Conservation (phyloP, 1,140 invertebrate genomes). For the Eufriesea mexicana region DNA sequence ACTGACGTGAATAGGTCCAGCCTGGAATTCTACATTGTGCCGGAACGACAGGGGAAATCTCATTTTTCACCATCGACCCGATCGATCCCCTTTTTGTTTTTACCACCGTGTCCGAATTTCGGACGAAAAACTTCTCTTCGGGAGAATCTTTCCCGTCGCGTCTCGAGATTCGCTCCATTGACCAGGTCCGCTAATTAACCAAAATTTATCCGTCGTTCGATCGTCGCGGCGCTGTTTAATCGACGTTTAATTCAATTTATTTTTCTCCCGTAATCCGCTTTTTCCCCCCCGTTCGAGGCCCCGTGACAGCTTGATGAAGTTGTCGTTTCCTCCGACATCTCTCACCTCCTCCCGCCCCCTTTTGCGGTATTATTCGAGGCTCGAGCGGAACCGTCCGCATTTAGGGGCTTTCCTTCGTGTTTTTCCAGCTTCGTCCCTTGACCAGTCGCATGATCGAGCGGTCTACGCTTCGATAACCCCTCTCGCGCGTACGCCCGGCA, state of each 20-base stretch:
- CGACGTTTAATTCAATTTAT: neutral
- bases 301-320: conserved; percentile 39
- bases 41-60: conserved; percentile 8
- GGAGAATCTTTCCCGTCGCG: neutral
- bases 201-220: neutral
- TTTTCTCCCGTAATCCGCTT: neutral
- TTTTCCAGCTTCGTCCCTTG: conserved; percentile 17
- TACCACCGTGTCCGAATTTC: neutral
- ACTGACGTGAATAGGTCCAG: conserved; percentile 15
- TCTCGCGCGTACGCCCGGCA: neutral
- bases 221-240: neutral
- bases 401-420: conserved; percentile 10
- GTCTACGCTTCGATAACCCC: conserved; percentile 23
- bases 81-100: conserved; percentile 17
- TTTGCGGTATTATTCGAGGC: conserved; percentile 15
- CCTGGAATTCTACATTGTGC: conserved; percentile 21
- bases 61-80: conserved; percentile 39
- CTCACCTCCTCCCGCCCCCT: neutral
- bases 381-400: neutral
- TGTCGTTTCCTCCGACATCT: conserved; percentile 32
- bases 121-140: neutral
- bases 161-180: neutral
- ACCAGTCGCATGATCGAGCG: conserved; percentile 39
- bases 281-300: neutral
- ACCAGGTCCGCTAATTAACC: neutral